Conservation (phyloP, 1,140 invertebrate species). For the Saccostrea cuccullata region DNA sequence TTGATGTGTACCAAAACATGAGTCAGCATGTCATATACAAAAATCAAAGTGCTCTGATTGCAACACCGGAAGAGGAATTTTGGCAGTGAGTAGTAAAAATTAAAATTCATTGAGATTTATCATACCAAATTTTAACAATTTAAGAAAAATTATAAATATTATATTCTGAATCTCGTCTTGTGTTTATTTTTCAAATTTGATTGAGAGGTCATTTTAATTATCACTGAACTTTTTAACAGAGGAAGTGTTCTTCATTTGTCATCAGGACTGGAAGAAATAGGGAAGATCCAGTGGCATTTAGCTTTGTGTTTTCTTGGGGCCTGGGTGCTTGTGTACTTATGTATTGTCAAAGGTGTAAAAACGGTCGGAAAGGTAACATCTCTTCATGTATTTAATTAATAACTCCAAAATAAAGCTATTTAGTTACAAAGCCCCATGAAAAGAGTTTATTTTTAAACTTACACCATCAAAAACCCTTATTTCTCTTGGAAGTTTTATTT, state of each 20-base stretch:
- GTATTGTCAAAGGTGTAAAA: constrained; percentile 79
- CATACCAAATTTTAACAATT: no score
- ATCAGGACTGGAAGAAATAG: constrained; percentile 67
- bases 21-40: not conserved
- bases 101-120: not conserved
- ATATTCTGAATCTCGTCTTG: no score
- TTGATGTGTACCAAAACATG: not conserved
- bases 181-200: no score
- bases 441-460: no score
- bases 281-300: constrained; percentile 83
- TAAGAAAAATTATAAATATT: no score
- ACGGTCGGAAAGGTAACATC: constrained; percentile 81
- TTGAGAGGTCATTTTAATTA: not conserved
- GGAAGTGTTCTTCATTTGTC: constrained; percentile 69
- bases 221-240: constrained; percentile 48
- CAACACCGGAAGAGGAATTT: constrained; percentile 65
- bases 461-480: no score
- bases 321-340: constrained; percentile 78
- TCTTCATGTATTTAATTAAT: no score
- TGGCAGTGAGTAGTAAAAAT: constrained; percentile 63
- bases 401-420: no score
- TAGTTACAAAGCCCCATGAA: no score
- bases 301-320: constrained; percentile 75
- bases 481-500: no score
- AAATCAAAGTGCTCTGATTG: not conserved